Base-by-base conservation (phyloP, 2,888 invertebrate genomes). In the Caenorhabditis doughertyi region DNA sequence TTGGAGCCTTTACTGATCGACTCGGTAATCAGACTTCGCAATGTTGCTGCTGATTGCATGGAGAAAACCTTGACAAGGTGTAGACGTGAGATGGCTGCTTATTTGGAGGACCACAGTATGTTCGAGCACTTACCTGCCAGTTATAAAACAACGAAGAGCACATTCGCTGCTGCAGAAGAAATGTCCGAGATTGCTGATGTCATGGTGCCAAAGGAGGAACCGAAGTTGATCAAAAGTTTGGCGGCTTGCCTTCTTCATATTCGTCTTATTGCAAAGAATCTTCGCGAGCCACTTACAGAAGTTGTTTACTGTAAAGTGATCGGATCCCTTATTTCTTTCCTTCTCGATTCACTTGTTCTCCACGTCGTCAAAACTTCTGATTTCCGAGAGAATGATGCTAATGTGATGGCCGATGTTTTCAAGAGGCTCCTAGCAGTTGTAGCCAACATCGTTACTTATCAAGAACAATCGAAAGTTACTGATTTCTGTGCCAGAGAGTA, bases 251-350 rank as follows among this genome's bases (percentile, higher is more conserved):
- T 80, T 55, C 70, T 87, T 49, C 85, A 85, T 53, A 82, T 90
- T 13, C 71, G 84, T 11, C 86, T 85, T 21, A 82, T 90, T 47
- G 80, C 87, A 13, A 84, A 83, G n/a, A 88, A 86, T 39, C 89
- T 89, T 83, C 73, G 84, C 35, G 89, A 90, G 71, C 73, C 84
- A 23, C 32, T 86, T n/a, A 79, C 89, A 8, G 89, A 89, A 47
- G 71, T 86, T 8, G 90, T 90, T 9, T 88, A 88, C 76, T 87
- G 86, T 29, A 85, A 87, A 47, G 83, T 89, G 5, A 56, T 90
- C 25, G 90, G 88, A 18, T 85, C 84, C 16, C 60, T 90, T 27
- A 79, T 89, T 11, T 85, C 88, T 8, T 89, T 89, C 82, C 62
- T 89, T 11, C 74, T 90, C 53, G 71, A 82, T 18, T 83, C 88